Conservation (phyloP, 2,113 vertebrate genomes). For the Trematomus loennbergii region DNA sequence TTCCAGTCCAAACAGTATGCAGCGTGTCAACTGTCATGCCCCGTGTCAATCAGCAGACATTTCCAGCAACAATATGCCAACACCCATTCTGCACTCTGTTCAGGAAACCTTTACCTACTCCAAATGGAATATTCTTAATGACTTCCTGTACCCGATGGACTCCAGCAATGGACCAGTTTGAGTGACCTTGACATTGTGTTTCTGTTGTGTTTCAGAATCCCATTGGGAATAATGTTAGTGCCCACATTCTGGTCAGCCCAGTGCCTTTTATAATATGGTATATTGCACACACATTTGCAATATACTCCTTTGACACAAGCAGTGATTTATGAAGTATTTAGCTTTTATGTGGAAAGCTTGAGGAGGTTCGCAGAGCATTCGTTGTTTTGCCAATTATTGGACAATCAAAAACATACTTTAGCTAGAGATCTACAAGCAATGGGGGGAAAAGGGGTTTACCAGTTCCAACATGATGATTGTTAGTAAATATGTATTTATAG, state of each 20-base stretch:
- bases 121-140: slow-evolving; percentile 80
- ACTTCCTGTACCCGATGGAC: slow-evolving; percentile 68
- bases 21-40: slow-evolving; percentile 64
- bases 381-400: background rate
- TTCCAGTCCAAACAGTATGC: slow-evolving; percentile 73
- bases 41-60: slow-evolving; percentile 79
- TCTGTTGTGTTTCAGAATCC: slow-evolving; percentile 22
- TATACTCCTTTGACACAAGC: background rate
- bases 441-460: no score
- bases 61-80: slow-evolving; percentile 78
- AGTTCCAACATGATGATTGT: background rate
- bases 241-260: background rate
- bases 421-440: background rate
- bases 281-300: background rate
- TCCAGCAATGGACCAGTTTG: slow-evolving; percentile 26
- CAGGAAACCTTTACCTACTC: slow-evolving; percentile 79
- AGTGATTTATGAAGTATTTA: background rate
- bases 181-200: slow-evolving; percentile 35
- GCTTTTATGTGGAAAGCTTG: background rate
- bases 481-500: background rate
- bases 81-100: slow-evolving; percentile 63
- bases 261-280: background rate
- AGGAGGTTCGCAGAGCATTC: background rate
- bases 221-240: slow-evolving; percentile 1
- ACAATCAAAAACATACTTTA: background rate